Base-by-base conservation (phyloP, 2,113 vertebrate species). In the Condylura cristata region DNA sequence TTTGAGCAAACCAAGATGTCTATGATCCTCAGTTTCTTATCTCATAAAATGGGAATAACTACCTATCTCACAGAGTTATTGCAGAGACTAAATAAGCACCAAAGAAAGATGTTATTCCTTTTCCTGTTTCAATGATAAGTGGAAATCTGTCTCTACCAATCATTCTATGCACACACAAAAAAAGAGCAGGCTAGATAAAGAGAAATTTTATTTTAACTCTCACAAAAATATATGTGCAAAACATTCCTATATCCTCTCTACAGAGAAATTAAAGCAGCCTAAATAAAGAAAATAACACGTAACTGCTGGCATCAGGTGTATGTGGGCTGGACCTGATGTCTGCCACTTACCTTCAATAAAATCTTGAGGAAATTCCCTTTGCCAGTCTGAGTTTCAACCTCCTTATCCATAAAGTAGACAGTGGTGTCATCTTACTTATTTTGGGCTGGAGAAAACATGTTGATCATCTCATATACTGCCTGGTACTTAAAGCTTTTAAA, bases 141-240 rank as follows among this genome's bases (percentile, higher is more conserved):
- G 11, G 48, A 93, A 90, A 94, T 84, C 81, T 88, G 44, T 90
- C 71, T 75, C 93, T 66, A 30, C 71, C 53, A 68, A 66, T 76
- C 60, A 37, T 85, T 80, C 61, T 68, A 65, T 17, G 74, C 18
- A 93, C 66, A 72, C n/a, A 81, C 46, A 86, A 70, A 51, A 63
- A 20, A 78, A 60, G 9, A 16, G 2, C 22, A 56, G 28, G 37
- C 48, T 82, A 68, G 79, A 74, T 48, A 26, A 24, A 41, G 14
- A 53, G 18, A 82, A 78, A 39, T 26, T 18, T 87, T 92, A 41
- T 26, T 20, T 87, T 92, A 89, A 92, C 53, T 76, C 39, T 75
- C 70, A 88, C 14, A 53, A 63, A 46, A 68, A 34, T 85, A 46
- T 71, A 66, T 44, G 84, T 84, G 41, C 4, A 86, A 93, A 91